Evolutionary conservation across 2,113 vertebrate genomes (phyloP).

Genomic region (Melanocharis versteri): DNA sequence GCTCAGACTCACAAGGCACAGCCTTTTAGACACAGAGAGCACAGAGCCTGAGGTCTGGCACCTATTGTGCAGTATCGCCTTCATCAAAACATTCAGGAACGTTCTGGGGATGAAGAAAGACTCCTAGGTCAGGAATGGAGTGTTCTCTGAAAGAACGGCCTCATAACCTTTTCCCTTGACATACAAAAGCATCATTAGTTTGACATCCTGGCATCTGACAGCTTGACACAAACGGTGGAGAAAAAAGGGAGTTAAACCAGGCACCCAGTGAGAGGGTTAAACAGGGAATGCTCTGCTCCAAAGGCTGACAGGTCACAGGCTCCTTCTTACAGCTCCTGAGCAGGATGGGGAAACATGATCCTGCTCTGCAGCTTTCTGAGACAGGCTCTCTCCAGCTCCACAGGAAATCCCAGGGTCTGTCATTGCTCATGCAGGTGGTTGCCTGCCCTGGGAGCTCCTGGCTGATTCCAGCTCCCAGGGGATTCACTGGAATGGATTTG

Average conservation of each 20-base stretch:
- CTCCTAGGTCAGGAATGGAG: neutral
- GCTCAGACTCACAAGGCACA: neutral
- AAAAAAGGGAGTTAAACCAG: neutral
- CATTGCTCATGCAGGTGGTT: neutral
- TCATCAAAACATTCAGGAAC: neutral
- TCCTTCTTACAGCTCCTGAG: neutral
- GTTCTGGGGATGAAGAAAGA: neutral
- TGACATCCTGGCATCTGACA: constrained; percentile 6
- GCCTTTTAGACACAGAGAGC: neutral
- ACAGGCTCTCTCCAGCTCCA: neutral
- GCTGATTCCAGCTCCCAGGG: neutral
- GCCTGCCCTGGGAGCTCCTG: neutral
- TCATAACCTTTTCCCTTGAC: neutral
- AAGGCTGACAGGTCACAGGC: neutral
- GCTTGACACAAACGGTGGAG: neutral
- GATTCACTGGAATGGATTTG: neutral
- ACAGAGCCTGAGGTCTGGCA: neutral
- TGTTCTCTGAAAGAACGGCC: neutral
- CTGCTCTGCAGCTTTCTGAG: constrained; percentile 23
- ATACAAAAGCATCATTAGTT: neutral
- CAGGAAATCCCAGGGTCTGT: neutral
- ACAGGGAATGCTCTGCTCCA: neutral
- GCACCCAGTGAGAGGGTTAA: neutral
- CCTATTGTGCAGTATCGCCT: neutral
- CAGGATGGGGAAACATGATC: neutral